Base-by-base conservation (phyloP, 2,797 vertebrate species). In the Poliocrania exsul region DNA sequence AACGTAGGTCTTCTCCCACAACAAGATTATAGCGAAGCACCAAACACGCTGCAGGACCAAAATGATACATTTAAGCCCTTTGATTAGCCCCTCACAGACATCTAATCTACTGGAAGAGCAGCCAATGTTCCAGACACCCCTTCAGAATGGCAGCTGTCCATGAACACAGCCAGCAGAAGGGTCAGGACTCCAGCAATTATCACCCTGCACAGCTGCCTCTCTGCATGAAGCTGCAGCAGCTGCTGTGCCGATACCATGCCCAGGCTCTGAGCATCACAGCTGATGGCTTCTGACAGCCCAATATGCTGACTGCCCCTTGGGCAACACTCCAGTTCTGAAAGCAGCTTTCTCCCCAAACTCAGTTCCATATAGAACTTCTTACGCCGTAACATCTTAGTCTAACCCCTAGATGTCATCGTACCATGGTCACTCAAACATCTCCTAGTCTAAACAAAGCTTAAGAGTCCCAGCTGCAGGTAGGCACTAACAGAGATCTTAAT, bases 341-440 rank as follows among this genome's bases (percentile, higher is more conserved):
- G 44, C 4, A 54, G 18, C 57, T 65, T 35, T 86, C 29, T 38
- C 26, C 28, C 47, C 42, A 74, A 12, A 54, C 17, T 54, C 40
- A 13, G 16, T 0, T 61, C 10, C 47, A 54, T 4, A 8, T 0
- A 0, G 19, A 69, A 54, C 10, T 83, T 67, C 67, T 77, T 53
- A 53, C 31, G 25, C 17, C 54, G 28, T 1, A 65, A 33, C 18
- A 40, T 23, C 33, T 38, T 29, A 19, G 40, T 44, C 29, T 61
- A 64, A 71, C 31, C 77, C 74, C 53, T 47, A 78, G 46, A 38
- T 49, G 37, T 51, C 70, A 79, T 62, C 1, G 0, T 26, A 58
- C 28, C 8, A 8, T 2, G 64, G 35, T 25, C 51, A 35, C 44
- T 66, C 70, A 67, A 69, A 38, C 18, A 51, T 1, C 16, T 4